phyloP scores from a whole-genome alignment of 2,113 vertebrate species.

The Struthio camelus region DNA sequence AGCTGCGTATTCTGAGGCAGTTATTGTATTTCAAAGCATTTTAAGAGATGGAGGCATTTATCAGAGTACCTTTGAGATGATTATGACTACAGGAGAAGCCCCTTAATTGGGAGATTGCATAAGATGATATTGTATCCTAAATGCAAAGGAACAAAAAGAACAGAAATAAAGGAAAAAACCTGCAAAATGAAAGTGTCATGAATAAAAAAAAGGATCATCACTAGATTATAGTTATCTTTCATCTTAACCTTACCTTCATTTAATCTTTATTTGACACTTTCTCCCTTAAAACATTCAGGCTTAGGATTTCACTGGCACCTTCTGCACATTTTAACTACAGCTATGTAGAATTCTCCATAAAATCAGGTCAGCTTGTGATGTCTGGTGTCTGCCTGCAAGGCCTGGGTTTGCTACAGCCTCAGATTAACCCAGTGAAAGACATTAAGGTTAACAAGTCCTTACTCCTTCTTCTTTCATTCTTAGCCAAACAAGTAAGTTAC shows the following conservation, averaged over 20 bases:
- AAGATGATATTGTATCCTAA: neutral
- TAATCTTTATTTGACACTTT: constrained; percentile 21
- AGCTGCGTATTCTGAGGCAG: constrained; percentile 40
- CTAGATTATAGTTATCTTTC: neutral
- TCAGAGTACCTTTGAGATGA: constrained; percentile 55
- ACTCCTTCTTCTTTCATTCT: neutral
- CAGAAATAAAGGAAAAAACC: constrained; percentile 23
- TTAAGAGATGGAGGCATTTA: constrained; percentile 63
- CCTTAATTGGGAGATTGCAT: neutral
- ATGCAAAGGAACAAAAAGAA: constrained; percentile 7
- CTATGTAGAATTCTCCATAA: neutral
- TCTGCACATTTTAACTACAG: neutral
- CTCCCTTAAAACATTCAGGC: neutral
- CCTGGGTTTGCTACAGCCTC: neutral
- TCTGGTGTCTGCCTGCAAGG: neutral
- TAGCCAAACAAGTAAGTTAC: neutral
- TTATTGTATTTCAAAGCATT: constrained; percentile 57
- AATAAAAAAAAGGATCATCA: neutral
- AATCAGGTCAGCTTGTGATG: neutral
- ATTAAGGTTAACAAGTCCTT: neutral
- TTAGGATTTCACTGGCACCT: neutral
- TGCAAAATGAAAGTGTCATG: constrained; percentile 29
- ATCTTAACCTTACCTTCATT: constrained; percentile 24
- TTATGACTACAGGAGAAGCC: constrained; percentile 17
- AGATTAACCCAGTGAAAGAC: neutral